These are phyloP conservation scores for Paramacrobiotus metropolitanus DNA, from an alignment of 1,140 invertebrate genomes.

Conservation along the genomic window DNA sequence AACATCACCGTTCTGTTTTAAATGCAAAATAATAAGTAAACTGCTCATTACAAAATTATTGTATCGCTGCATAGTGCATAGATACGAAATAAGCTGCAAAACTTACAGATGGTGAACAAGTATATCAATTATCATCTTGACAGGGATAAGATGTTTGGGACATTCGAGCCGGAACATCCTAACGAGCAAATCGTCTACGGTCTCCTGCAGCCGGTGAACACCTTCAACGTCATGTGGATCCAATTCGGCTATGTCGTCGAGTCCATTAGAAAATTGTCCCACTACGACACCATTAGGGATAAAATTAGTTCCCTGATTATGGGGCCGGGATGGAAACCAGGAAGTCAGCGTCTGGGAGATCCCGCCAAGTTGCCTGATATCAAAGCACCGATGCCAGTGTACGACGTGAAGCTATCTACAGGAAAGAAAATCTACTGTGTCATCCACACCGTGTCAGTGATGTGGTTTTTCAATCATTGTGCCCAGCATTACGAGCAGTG, in stretches of 20 bases:
- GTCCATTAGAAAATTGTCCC: not conserved
- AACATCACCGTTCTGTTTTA: no score
- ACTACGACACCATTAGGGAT: slow-evolving; percentile 16
- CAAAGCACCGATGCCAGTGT: slow-evolving; percentile 12
- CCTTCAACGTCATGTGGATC: slow-evolving; percentile 27
- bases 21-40: no score
- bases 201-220: slow-evolving; percentile 26
- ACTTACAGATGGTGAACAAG: no score
- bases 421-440: not conserved
- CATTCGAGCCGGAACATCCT: slow-evolving; percentile 26
- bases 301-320: slow-evolving; percentile 20
- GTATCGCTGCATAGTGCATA: no score
- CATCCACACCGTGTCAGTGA: not conserved
- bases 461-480: not conserved
- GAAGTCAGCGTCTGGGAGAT: slow-evolving; percentile 23
- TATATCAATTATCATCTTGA: no score
- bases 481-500: not conserved
- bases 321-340: slow-evolving; percentile 25
- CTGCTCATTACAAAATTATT: no score
- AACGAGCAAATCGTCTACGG: slow-evolving; percentile 30
- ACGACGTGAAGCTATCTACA: not conserved
- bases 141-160: slow-evolving; percentile 26
- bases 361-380: slow-evolving; percentile 21
- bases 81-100: no score
- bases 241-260: slow-evolving; percentile 20